Evolutionary conservation across 2,888 invertebrate species (phyloP).

Genomic region (Tanypteryx hageni): DNA sequence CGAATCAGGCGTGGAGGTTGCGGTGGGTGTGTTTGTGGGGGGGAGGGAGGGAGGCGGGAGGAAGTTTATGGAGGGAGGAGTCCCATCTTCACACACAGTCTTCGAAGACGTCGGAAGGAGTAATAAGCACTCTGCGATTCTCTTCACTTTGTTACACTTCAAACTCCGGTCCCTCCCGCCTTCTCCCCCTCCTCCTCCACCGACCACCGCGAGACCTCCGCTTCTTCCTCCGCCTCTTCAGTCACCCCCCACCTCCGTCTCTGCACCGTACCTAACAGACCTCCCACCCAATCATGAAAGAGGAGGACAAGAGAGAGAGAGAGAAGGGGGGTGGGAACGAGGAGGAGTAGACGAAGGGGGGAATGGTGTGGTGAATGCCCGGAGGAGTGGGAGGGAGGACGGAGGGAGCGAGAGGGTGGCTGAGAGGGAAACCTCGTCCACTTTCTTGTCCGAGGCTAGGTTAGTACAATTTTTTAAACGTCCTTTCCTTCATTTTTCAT

Average conservation of each 20-base stretch:
- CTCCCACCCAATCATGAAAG: slow-evolving; percentile 52
- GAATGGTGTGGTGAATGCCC: slow-evolving; percentile 1
- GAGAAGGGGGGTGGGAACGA: neutral
- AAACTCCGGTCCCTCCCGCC: slow-evolving; percentile 32
- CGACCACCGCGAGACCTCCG: neutral
- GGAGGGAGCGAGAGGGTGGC: neutral
- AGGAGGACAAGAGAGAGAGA: neutral
- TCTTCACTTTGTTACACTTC: slow-evolving; percentile 63
- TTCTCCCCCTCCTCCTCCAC: neutral
- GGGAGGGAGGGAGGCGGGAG: slow-evolving; percentile 69
- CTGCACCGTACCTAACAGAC: slow-evolving; percentile 54
- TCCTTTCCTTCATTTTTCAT: slow-evolving; percentile 63
- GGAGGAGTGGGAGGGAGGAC: neutral
- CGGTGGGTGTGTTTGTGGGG: neutral
- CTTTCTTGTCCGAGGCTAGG: slow-evolving; percentile 61
- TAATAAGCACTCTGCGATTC: slow-evolving; percentile 64
- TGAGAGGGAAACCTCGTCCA: slow-evolving; percentile 43
- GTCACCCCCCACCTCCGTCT: neutral
- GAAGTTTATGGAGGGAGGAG: slow-evolving; percentile 56
- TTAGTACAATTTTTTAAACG: slow-evolving; percentile 64
- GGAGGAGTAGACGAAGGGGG: neutral
- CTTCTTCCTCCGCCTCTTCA: neutral
- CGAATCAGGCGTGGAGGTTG: too few species aligned
- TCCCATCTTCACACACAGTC: neutral
- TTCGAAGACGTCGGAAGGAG: slow-evolving; percentile 23